phyloP scores from a whole-genome alignment of 92 coral and sea anemone genomes.

The Meandrina meandrites region DNA sequence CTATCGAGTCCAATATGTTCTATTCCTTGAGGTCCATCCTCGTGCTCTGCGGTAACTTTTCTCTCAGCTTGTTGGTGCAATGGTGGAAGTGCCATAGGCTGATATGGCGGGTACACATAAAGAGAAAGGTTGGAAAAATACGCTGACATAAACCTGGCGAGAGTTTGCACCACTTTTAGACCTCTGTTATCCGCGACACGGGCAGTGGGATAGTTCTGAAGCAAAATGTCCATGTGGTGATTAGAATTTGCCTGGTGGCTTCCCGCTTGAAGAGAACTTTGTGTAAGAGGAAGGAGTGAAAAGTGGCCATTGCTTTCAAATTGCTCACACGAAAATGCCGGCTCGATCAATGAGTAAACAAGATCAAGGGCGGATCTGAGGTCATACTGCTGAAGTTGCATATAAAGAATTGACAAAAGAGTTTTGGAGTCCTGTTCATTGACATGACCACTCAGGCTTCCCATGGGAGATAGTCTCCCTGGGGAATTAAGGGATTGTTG shows the following conservation, averaged over 20 bases:
- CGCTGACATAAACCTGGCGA: constrained; percentile 92
- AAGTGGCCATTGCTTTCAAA: constrained; percentile 49
- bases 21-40: constrained; percentile 40
- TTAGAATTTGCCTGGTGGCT: constrained; percentile 56
- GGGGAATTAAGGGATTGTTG: constrained; percentile 21
- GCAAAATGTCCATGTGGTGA: constrained; percentile 58
- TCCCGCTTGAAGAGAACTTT: constrained; percentile 49
- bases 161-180: constrained; percentile 76
- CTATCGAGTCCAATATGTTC: constrained; percentile 68
- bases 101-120: constrained; percentile 76
- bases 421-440: constrained; percentile 67
- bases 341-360: constrained; percentile 81
- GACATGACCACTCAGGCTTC: constrained; percentile 12
- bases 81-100: constrained; percentile 70
- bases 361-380: constrained; percentile 82
- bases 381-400: constrained; percentile 87
- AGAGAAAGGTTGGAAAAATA: constrained; percentile 92
- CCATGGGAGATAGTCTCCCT: constrained; percentile 20
- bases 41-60: constrained; percentile 26
- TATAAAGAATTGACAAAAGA: constrained; percentile 80
- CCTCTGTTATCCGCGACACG: constrained; percentile 82
- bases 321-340: constrained; percentile 55
- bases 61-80: constrained; percentile 21
- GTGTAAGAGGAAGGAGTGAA: constrained; percentile 55
- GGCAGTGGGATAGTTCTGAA: constrained; percentile 81